phyloP scores from a whole-genome alignment of 2,888 invertebrate species.

The Polymixis lichenea region DNA sequence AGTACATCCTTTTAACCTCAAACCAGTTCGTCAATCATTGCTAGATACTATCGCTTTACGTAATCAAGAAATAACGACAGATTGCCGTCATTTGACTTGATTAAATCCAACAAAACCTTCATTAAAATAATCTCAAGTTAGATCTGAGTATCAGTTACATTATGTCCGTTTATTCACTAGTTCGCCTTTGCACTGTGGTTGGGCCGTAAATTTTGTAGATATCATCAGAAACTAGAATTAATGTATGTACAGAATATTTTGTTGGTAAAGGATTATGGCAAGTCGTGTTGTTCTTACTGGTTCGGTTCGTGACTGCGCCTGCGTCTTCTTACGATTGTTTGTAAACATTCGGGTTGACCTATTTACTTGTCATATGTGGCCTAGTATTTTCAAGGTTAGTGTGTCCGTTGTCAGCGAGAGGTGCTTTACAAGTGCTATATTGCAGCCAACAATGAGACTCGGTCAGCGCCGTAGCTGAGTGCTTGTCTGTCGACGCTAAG shows the following conservation, averaged over 20 bases:
- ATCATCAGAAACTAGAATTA: constrained; percentile 62
- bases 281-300: constrained; percentile 41
- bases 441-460: constrained; percentile 10
- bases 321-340: constrained; percentile 48
- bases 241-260: constrained; percentile 58
- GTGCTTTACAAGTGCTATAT: background rate
- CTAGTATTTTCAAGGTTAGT: constrained; percentile 43
- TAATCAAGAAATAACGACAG: constrained; percentile 60
- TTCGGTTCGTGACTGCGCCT: constrained; percentile 51
- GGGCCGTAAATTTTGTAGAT: constrained; percentile 64
- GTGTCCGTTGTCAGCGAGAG: constrained; percentile 8
- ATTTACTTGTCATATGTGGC: constrained; percentile 31
- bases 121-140: constrained; percentile 67
- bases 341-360: constrained; percentile 43
- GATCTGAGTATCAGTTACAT: constrained; percentile 65
- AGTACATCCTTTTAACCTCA: constrained; percentile 41
- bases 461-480: background rate
- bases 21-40: constrained; percentile 50
- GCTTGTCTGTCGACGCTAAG: background rate
- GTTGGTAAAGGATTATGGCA: constrained; percentile 59
- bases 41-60: constrained; percentile 59
- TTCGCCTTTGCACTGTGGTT: constrained; percentile 64
- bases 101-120: constrained; percentile 67
- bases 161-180: constrained; percentile 63
- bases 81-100: constrained; percentile 61